Percentiles rank a stretch among this genome's conserved stretches.
Evolutionary conservation across 2,113 vertebrate genomes (phyloP).

Genomic region (Antechinus flavipes): DNA sequence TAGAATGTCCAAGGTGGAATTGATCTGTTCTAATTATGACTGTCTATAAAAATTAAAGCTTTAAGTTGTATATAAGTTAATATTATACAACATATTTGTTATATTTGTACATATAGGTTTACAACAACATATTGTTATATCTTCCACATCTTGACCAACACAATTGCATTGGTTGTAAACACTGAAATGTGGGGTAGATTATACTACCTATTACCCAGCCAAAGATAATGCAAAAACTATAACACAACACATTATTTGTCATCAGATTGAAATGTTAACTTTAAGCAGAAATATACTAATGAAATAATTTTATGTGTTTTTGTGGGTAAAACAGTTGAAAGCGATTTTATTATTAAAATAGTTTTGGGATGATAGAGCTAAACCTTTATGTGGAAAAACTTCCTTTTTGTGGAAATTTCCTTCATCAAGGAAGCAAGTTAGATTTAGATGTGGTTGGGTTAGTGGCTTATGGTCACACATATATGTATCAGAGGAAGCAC

Average conservation of each 20-base stretch:
- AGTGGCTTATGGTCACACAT: not conserved
- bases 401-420: not conserved
- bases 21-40: not conserved
- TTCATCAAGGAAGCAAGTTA: not conserved
- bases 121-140: slow-evolving; percentile 7
- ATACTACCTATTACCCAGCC: too few relatives aligned
- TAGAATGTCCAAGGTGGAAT: slow-evolving; percentile 29
- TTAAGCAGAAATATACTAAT: not conserved
- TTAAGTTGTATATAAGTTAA: slow-evolving; percentile 35
- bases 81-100: not conserved
- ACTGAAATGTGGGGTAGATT: not conserved
- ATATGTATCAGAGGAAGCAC: not conserved
- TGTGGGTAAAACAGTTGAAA: not conserved
- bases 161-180: not conserved
- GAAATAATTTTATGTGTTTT: not conserved
- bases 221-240: not conserved
- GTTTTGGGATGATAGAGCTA: not conserved
- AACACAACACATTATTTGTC: not conserved
- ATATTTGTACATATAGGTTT: too few relatives aligned
- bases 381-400: not conserved
- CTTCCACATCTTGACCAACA: not conserved
- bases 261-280: not conserved
- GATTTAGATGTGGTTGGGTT: not conserved
- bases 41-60: not conserved
- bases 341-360: not conserved